Percentiles rank a stretch among this genome's conserved stretches.
phyloP scores from a whole-genome alignment of 1,140 invertebrate genomes.

The Portunus trituberculatus region DNA sequence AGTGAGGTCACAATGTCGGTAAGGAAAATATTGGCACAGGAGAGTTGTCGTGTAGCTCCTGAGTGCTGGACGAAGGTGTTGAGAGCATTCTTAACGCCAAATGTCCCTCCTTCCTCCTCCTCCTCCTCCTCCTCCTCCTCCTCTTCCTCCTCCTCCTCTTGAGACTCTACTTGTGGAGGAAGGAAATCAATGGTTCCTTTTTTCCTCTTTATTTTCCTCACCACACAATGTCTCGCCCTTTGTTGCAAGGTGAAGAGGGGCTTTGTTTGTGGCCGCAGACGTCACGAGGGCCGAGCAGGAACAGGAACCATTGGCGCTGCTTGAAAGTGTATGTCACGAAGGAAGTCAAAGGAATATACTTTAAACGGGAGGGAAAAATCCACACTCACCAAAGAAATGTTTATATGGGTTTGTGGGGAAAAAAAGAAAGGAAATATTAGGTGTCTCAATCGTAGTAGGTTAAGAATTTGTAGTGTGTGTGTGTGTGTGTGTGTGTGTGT shows the following conservation, averaged over 20 bases:
- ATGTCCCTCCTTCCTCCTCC: neutral
- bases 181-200: neutral
- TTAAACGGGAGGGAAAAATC: neutral
- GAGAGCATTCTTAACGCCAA: no score
- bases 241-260: neutral
- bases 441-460: neutral
- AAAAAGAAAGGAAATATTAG: neutral
- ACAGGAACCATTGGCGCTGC: neutral
- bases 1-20: neutral
- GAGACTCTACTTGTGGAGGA: neutral
- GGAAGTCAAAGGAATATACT: no score
- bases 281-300: neutral
- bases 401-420: neutral
- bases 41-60: no score
- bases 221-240: neutral
- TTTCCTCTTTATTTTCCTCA: neutral
- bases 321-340: neutral
- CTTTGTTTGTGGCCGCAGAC: neutral
- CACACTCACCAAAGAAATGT: no score
- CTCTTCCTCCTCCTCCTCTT: neutral
- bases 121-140: neutral
- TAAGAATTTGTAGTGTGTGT: neutral
- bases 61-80: no score
- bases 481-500: slow-evolving; percentile 36
- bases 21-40: no score